These are phyloP conservation scores for Zapornia atra DNA, from an alignment of 2,113 vertebrate genomes.

Conservation along the genomic window DNA sequence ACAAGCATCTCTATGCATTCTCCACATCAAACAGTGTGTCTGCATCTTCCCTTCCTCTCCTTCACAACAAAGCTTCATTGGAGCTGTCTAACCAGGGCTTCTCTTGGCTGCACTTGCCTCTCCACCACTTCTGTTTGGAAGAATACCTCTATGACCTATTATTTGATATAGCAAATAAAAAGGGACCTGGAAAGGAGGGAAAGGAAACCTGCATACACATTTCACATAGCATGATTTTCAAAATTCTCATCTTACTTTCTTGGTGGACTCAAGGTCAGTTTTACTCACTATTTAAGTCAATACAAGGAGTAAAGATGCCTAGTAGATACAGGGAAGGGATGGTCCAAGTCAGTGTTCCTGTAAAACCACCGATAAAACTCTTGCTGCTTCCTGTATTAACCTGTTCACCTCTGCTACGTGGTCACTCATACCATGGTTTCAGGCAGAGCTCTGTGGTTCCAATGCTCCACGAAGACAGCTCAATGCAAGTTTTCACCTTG, in stretches of 20 bases:
- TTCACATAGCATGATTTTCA: not conserved
- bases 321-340: not conserved
- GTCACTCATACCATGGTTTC: not conserved
- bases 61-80: not conserved
- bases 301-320: not conserved
- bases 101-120: not conserved
- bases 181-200: not conserved
- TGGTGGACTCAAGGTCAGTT: not conserved
- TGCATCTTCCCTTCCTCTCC: not conserved
- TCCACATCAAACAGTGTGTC: not conserved
- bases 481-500: not conserved
- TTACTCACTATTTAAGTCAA: not conserved
- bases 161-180: not conserved
- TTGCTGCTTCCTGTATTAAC: not conserved
- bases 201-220: not conserved
- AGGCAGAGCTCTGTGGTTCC: not conserved
- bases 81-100: not conserved
- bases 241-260: not conserved
- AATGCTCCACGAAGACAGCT: not conserved
- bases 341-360: not conserved
- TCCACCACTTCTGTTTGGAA: not conserved
- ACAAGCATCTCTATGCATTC: not conserved
- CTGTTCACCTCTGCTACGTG: not conserved
- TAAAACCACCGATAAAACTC: not conserved
- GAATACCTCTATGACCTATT: not conserved